Base-by-base conservation (phyloP, 2,888 invertebrate genomes). In the Drosophila suboccidentalis region DNA sequence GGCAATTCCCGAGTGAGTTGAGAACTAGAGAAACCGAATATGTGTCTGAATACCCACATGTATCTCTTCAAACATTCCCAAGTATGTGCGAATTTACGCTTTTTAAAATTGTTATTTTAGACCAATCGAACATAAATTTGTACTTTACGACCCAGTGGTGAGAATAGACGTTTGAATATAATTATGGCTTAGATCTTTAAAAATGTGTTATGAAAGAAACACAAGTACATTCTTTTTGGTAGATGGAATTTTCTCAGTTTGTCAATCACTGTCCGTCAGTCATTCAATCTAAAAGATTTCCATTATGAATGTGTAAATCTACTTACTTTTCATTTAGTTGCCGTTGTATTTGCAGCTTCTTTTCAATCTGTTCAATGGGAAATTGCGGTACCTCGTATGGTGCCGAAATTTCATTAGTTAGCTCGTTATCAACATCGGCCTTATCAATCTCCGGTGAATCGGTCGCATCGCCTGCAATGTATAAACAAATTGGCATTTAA, bases 301-400 rank as follows among this genome's bases (percentile, higher is more conserved):
- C 10, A 22, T 19, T 44, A 19, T 15, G 11, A 32, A 34, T 50
- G 4, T 13, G 3, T 9, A 50, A 4, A 34, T 26, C 8, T 55
- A 95, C 96, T 95, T 92, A 97, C 97, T 97, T 97, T 89, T 96
- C 96, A 91, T 97, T 97, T 6, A 98, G 94, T 91, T 98, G 97
- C 22, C 97, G 94, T 91, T 98, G 98, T 71, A 98, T 96, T 59
- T 97, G 96, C 41, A 97, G 94, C 91, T 98, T 98, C 93, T 97
- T 97, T 93, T 98, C 98, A 75, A 98, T 97, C 93, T 98, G 97
- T 92, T 99, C 99, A 89, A 99, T 99, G 44, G 99, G 99, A 93
- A 98, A 99, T 93, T 98, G 98, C 0, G 98, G 98, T 43, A 99
- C 97, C 93, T 99, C 99, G 92, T 98, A 99, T 0, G 98, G 98